These are phyloP conservation scores for Leucophenga montana DNA, from an alignment of 2,888 invertebrate genomes.

Conservation along the genomic window DNA sequence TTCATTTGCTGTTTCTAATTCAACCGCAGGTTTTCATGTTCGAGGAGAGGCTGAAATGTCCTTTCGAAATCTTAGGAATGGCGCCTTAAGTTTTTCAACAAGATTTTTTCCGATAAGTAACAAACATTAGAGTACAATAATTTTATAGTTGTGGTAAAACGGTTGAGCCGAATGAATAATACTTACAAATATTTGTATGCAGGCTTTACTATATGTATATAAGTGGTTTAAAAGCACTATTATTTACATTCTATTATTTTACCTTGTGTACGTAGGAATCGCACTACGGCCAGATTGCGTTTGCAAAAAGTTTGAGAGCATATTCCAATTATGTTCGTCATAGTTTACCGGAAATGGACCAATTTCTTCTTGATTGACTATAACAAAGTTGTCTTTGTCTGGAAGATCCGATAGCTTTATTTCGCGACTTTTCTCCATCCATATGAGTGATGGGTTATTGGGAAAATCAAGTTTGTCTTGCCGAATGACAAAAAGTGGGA, in stretches of 20 bases:
- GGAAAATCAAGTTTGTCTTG: conserved; percentile 77
- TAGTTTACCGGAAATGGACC: conserved; percentile 90
- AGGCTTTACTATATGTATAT: neutral
- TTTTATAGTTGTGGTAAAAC: no score
- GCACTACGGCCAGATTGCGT: conserved; percentile 75
- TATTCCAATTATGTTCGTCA: conserved; percentile 84
- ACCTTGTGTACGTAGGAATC: conserved; percentile 81
- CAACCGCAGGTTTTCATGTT: no score
- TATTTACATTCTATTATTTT: no score
- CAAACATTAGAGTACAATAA: no score
- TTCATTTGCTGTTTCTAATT: no score
- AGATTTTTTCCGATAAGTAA: no score
- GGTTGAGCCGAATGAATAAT: no score
- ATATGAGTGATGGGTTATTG: conserved; percentile 76
- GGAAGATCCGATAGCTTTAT: conserved; percentile 76
- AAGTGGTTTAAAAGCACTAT: no score
- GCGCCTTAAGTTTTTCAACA: no score
- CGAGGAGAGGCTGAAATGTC: no score
- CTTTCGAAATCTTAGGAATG: no score
- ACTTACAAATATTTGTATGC: no score
- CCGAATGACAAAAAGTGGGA: conserved; percentile 79
- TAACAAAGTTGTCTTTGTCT: conserved; percentile 78
- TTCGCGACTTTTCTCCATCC: conserved; percentile 79
- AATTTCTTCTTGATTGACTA: conserved; percentile 89
- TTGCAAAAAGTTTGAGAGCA: conserved; percentile 79